Evolutionary conservation across 2,888 invertebrate genomes (phyloP).

Genomic region (Dasypolia templi): DNA sequence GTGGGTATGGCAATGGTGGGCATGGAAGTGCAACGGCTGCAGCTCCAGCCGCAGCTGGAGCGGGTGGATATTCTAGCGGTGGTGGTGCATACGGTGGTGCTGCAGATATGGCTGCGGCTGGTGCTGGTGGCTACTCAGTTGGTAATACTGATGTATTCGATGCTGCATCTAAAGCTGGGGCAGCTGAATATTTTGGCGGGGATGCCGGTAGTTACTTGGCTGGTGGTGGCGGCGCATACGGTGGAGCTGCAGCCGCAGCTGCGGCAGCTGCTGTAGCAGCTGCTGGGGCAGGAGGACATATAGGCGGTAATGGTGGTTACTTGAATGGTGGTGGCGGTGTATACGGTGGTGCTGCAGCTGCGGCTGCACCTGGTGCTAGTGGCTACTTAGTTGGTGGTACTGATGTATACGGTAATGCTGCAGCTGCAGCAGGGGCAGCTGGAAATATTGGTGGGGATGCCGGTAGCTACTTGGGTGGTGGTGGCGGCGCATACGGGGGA

Average conservation of each 20-base stretch:
- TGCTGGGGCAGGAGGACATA: not conserved
- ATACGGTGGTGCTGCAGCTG: not conserved
- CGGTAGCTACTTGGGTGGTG: not conserved
- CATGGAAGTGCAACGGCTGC: not conserved
- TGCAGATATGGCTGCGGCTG: not conserved
- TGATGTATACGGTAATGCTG: not conserved
- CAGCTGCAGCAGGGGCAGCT: not conserved
- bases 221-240: not conserved
- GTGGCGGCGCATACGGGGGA: not conserved
- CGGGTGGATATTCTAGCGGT: not conserved
- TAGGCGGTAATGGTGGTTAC: not conserved
- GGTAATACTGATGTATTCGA: no score
- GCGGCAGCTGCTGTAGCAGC: constrained; percentile 2
- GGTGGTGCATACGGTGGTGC: not conserved
- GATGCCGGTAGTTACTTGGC: not conserved
- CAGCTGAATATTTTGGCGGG: not conserved
- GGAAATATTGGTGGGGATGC: not conserved
- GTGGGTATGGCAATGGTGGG: not conserved
- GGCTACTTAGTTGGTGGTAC: not conserved
- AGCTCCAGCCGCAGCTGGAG: not conserved
- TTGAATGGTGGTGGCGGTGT: no score
- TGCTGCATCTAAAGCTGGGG: not conserved
- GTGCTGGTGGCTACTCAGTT: not conserved
- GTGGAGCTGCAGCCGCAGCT: no score
- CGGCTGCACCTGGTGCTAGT: not conserved